Percentiles rank a stretch among this genome's conserved stretches.
Conservation (phyloP, 2,888 invertebrate species). For the Entomobrya proxima region DNA sequence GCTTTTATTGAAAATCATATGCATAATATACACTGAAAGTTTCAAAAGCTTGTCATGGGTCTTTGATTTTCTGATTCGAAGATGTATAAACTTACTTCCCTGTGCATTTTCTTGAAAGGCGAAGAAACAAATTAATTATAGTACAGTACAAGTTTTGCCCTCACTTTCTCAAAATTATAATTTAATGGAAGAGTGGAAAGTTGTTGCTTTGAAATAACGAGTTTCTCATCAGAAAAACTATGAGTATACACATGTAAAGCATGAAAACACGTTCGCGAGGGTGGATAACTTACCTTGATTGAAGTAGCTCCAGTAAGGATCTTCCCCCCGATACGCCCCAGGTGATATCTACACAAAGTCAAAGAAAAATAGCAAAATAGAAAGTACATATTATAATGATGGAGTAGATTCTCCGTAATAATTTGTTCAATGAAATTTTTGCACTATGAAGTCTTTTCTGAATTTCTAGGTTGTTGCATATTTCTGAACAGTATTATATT, state of each 20-base stretch:
- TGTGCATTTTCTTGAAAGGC: too few relatives aligned
- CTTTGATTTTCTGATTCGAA: slow-evolving; percentile 1
- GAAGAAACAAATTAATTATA: background rate
- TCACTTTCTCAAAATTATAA: background rate
- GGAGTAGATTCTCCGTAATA: too few relatives aligned
- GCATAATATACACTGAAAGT: too few relatives aligned
- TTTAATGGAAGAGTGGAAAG: background rate
- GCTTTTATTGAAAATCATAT: too few relatives aligned
- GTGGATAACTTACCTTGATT: slow-evolving; percentile 70
- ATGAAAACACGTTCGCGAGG: background rate
- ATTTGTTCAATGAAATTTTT: too few relatives aligned
- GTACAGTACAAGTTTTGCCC: background rate
- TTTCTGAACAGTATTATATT: too few relatives aligned
- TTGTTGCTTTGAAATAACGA: background rate
- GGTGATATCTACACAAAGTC: slow-evolving; percentile 66
- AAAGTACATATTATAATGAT: background rate
- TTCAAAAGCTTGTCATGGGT: too few relatives aligned
- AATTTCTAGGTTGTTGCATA: too few relatives aligned
- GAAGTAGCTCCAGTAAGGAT: slow-evolving; percentile 71
- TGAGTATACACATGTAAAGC: background rate
- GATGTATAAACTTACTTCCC: too few relatives aligned
- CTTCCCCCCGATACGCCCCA: slow-evolving; percentile 69
- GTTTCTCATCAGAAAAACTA: background rate
- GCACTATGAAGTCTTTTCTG: too few relatives aligned
- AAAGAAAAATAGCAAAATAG: background rate